phyloP scores from a whole-genome alignment of 2,888 invertebrate species.

The Plebejus anna region DNA sequence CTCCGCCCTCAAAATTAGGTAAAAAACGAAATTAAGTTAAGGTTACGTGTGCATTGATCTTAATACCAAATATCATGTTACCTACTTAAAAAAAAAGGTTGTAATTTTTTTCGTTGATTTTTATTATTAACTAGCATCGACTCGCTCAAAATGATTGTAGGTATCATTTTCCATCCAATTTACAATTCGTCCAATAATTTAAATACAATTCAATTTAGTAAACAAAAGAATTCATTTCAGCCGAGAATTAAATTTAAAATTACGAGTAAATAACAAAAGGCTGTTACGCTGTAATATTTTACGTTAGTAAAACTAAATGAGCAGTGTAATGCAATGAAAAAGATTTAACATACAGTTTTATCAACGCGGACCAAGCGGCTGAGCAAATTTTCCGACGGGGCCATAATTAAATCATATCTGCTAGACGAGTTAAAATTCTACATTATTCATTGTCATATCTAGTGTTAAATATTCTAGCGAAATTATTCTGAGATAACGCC shows the following conservation, averaged over 20 bases:
- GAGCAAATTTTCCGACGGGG: not conserved
- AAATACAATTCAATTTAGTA: not conserved
- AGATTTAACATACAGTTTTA: constrained; percentile 24
- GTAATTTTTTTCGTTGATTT: not conserved
- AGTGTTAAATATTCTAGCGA: not conserved
- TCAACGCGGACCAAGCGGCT: not conserved
- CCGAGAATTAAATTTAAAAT: constrained; percentile 20
- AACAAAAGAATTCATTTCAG: constrained; percentile 11
- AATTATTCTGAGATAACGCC: not conserved
- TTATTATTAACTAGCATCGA: not conserved
- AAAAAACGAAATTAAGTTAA: constrained; percentile 6
- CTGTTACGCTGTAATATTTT: constrained; percentile 5
- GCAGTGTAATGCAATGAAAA: constrained; percentile 17
- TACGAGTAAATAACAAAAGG: constrained; percentile 15
- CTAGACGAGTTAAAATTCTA: constrained; percentile 6
- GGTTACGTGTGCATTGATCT: not conserved
- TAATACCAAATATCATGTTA: not conserved
- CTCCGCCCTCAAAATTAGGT: not conserved
- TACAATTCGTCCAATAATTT: constrained; percentile 4
- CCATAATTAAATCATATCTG: constrained; percentile 24
- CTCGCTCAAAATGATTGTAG: not conserved
- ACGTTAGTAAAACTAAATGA: constrained; percentile 21
- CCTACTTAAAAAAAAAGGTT: too few relatives aligned
- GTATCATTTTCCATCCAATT: not conserved
- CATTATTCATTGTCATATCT: constrained; percentile 1